Evolutionary conservation across 2,888 invertebrate genomes (phyloP), one percentile per base, ranked within the genome.

Genomic region (Hirtodrosophila duncani): DNA sequence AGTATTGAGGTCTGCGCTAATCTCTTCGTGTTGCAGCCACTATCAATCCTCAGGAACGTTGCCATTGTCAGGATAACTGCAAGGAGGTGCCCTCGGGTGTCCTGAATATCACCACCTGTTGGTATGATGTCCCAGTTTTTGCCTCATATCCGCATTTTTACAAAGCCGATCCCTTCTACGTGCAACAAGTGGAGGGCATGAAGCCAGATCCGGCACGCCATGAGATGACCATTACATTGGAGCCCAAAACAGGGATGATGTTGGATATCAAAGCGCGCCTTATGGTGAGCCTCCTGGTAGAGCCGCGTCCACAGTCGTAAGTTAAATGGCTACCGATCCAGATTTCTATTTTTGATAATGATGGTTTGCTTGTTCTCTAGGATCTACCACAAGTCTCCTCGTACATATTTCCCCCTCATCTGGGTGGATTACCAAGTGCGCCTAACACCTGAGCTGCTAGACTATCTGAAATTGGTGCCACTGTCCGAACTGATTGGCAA

Each of bases 61-160:
- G 95, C 68, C 93, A 89, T 85, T 94, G 93, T 83, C 89, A 69
- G 91, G 92, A 68, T 0, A 62, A 63, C 88, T 90, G 91, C 56
- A 91, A 93, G 78, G 61, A 77, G 8, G 88, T 89, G 18, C 93
- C 93, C 59, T 89, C 90, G 0, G 94, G 94, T 0, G 87, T 91
- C 10, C 86, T 94, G 75, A 94, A 94, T 83, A 89, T 94, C 10
- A 92, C 93, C 0, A 87, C 91, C 6, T 94, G 94, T 67, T 90
- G 93, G 58, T 92, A 88, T 77, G 94, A 92, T 5, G 92, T 94
- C 0, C 96, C 96, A 0, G 90, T 93, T 0, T 94, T 93, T 83
- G 89, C 94, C 26, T 93, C 95, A 1, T 89, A 93, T 62, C 96
- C 96, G 0, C 95, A 96, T 87, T 96, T 94, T 86, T 88, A 92